Evolutionary conservation across 1,140 invertebrate genomes (phyloP).

Genomic region (Drosophila serrata): DNA sequence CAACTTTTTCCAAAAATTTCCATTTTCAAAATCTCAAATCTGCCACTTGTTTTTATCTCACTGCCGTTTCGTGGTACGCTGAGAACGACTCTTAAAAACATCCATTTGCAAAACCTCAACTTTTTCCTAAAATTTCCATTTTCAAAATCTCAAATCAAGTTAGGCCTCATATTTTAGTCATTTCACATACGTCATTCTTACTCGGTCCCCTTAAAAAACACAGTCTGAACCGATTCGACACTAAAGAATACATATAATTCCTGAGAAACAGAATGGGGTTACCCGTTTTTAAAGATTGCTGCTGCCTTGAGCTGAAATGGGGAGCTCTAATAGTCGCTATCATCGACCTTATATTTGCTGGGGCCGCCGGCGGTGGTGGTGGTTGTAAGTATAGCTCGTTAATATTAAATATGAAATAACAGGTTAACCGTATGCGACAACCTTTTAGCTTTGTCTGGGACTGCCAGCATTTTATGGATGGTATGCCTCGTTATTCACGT

Average conservation of each 20-base stretch:
- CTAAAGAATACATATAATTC: not conserved
- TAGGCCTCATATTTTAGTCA: not conserved
- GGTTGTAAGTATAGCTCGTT: not conserved
- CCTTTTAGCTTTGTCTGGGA: not conserved
- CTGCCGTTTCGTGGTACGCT: slow-evolving; percentile 27
- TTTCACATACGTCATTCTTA: not conserved
- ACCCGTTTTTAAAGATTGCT: not conserved
- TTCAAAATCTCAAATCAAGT: not conserved
- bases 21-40: not conserved
- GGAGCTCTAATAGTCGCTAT: slow-evolving; percentile 23
- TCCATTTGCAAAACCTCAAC: not conserved
- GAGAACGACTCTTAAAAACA: not conserved
- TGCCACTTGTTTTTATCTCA: slow-evolving; percentile 16
- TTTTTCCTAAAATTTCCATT: too few relatives aligned
- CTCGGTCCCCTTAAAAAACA: not conserved
- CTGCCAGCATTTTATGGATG: fast-evolving
- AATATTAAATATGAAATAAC: not conserved
- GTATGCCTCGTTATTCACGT: not conserved
- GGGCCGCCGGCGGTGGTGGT: fast-evolving
- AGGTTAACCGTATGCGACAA: not conserved
- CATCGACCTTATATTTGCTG: not conserved
- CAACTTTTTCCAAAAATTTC: not conserved
- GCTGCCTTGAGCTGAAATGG: slow-evolving; percentile 36
- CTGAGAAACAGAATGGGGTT: slow-evolving; percentile 1
- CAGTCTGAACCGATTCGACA: not conserved